phyloP scores from a whole-genome alignment of 2,113 vertebrate species.

The Crotophaga sulcirostris region DNA sequence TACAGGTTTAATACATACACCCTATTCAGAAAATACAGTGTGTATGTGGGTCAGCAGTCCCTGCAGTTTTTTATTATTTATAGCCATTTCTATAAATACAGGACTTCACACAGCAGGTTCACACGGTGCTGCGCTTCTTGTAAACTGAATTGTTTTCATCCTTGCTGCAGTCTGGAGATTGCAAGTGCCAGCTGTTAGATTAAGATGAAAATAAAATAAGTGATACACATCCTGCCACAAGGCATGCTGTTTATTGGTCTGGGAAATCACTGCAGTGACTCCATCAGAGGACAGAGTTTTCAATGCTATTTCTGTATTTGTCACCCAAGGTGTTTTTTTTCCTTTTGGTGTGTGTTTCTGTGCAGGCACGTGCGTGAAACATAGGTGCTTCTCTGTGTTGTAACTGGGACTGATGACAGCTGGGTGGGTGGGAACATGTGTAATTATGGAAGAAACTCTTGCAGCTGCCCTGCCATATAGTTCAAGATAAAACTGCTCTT shows the following conservation, averaged over 20 bases:
- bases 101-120: neutral
- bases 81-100: slow-evolving; percentile 54
- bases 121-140: neutral
- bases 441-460: neutral
- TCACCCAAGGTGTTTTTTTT: neutral
- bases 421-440: neutral
- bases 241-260: neutral
- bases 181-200: neutral
- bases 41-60: slow-evolving; percentile 39
- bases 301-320: neutral
- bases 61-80: slow-evolving; percentile 61
- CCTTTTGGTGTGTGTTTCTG: neutral
- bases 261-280: neutral
- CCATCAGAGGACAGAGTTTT: neutral
- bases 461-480: neutral
- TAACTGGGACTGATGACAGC: neutral
- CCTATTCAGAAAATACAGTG: neutral
- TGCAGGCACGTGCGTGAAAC: neutral
- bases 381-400: neutral
- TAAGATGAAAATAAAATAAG: neutral
- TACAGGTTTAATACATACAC: neutral
- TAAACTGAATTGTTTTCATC: neutral
- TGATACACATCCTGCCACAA: neutral
- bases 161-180: neutral
- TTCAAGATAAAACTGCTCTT: neutral